phyloP scores from a whole-genome alignment of 2,797 vertebrate species.

The Scolopax rusticola region DNA sequence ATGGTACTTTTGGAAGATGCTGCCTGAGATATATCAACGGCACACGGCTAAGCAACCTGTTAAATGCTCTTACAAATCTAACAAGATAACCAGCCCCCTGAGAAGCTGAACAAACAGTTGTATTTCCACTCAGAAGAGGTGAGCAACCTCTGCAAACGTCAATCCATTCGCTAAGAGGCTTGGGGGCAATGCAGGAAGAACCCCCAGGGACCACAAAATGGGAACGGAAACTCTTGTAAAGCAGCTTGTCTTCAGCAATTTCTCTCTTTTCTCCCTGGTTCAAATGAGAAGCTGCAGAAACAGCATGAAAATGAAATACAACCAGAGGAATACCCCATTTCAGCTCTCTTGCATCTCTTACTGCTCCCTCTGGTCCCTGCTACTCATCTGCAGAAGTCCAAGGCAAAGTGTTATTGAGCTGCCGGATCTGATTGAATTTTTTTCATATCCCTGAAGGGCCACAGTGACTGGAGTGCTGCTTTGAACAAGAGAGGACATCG shows the following conservation, averaged over 20 bases:
- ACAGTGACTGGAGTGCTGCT: neutral
- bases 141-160: neutral
- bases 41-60: conserved; percentile 1
- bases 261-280: conserved; percentile 41
- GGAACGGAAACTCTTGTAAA: neutral
- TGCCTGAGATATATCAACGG: conserved; percentile 47
- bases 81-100: conserved; percentile 58
- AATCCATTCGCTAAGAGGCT: neutral
- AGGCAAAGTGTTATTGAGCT: conserved; percentile 51
- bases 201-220: neutral
- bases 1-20: conserved; percentile 27
- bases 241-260: neutral
- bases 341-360: conserved; percentile 37
- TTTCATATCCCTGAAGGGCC: neutral
- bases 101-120: conserved; percentile 54
- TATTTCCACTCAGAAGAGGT: conserved; percentile 15
- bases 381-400: neutral
- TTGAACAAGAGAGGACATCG: neutral
- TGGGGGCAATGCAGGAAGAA: neutral
- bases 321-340: conserved; percentile 34
- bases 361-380: conserved; percentile 20
- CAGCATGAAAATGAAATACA: conserved; percentile 62
- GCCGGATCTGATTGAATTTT: conserved; percentile 34
- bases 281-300: conserved; percentile 38
- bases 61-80: conserved; percentile 62